Evolutionary conservation across 2,113 vertebrate species (phyloP).

Genomic region (Lepidothrix coronata): DNA sequence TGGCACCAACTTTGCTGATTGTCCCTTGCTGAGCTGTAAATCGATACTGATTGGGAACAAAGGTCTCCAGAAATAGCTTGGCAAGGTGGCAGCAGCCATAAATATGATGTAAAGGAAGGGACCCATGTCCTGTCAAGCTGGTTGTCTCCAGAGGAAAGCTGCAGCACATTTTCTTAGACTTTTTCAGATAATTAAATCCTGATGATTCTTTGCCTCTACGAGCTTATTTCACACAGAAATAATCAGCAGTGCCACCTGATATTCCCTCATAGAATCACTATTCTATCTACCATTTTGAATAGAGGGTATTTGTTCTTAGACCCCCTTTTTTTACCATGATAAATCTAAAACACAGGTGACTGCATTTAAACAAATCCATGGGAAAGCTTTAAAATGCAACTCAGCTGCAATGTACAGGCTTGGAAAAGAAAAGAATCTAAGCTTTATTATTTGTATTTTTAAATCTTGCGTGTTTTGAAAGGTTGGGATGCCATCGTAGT

Average conservation of each 20-base stretch:
- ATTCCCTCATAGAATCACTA: neutral
- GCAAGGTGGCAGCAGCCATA: conserved; percentile 2
- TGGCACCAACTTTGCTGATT: neutral
- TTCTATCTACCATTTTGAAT: neutral
- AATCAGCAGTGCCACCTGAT: neutral
- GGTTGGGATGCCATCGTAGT: neutral
- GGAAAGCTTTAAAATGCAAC: neutral
- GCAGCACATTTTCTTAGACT: neutral
- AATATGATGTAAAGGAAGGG: neutral
- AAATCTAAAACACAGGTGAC: neutral
- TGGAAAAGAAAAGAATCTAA: neutral
- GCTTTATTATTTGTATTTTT: neutral
- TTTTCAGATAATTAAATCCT: neutral
- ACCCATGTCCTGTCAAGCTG: neutral
- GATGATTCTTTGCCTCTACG: neutral
- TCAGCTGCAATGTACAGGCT: neutral
- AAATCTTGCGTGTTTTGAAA: neutral
- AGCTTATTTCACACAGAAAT: neutral
- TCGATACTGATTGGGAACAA: neutral
- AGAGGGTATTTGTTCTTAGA: neutral
- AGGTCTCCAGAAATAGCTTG: neutral
- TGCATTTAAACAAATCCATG: neutral
- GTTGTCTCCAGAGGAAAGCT: neutral
- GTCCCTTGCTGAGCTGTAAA: neutral
- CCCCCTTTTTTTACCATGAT: neutral